phyloP scores from a whole-genome alignment of 2,888 invertebrate genomes.

The Volucella bombylans region DNA sequence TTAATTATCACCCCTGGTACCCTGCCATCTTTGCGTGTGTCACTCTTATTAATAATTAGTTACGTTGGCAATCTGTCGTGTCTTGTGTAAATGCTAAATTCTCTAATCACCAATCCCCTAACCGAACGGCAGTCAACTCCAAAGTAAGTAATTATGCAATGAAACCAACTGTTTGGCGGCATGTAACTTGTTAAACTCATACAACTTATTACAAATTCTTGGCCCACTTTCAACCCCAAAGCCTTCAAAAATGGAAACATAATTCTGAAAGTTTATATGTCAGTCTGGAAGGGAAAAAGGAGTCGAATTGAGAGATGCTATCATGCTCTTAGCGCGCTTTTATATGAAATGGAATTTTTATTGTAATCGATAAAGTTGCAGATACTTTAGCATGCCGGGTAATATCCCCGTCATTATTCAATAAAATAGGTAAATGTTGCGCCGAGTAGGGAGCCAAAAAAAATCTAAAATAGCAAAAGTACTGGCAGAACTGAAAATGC shows the following conservation, averaged over 20 bases:
- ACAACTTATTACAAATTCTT: conserved; percentile 12
- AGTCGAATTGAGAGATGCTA: conserved; percentile 33
- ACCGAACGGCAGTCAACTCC: too few relatives aligned
- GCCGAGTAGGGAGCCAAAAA: neutral
- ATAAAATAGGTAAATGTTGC: conserved; percentile 32
- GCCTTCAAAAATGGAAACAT: conserved; percentile 27
- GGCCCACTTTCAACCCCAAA: neutral
- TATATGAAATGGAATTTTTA: conserved; percentile 49
- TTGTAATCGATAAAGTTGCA: conserved; percentile 66
- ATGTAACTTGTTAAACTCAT: conserved; percentile 48
- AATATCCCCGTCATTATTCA: conserved; percentile 44
- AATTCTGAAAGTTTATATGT: conserved; percentile 34
- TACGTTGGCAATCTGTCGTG: conserved; percentile 17
- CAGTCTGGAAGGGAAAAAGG: neutral
- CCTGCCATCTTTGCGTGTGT: neutral
- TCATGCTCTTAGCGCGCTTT: conserved; percentile 5
- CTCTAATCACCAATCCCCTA: conserved; percentile 39
- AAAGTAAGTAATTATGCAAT: conserved; percentile 45
- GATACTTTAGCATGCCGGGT: conserved; percentile 45
- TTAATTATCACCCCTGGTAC: neutral
- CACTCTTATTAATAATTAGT: conserved; percentile 35
- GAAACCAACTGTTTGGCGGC: conserved; percentile 44
- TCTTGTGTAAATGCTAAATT: conserved; percentile 19
- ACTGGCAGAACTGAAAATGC: conserved; percentile 7
- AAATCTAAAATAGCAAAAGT: neutral